Percentiles rank a stretch among this genome's conserved stretches.
These are phyloP conservation scores for Ormia ochracea DNA, from an alignment of 2,888 invertebrate genomes.

Conservation along the genomic window DNA sequence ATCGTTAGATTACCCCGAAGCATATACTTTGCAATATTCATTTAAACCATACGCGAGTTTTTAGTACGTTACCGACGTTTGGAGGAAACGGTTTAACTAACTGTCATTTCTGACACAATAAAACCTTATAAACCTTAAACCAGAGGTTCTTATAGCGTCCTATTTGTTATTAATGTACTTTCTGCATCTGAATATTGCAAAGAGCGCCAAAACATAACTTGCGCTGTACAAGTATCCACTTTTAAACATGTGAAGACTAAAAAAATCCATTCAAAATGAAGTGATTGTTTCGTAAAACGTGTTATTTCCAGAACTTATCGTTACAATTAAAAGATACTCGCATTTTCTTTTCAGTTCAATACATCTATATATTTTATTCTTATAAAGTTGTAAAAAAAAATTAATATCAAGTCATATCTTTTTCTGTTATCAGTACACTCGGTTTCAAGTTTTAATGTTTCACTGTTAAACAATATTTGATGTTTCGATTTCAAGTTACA, in stretches of 20 bases:
- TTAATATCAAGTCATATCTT: background rate
- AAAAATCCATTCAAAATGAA: slow-evolving; percentile 28
- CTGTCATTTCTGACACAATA: no score
- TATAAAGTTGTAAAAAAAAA: slow-evolving; percentile 40
- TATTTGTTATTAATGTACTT: no score
- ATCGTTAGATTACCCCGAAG: no score
- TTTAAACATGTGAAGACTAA: slow-evolving; percentile 27
- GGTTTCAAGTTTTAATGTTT: background rate
- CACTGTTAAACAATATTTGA: background rate
- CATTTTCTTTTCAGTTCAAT: background rate
- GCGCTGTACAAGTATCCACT: slow-evolving; percentile 23
- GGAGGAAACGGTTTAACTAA: no score
- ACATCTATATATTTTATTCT: slow-evolving; percentile 12
- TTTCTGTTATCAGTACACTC: slow-evolving; percentile 1
- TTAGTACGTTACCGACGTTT: no score
- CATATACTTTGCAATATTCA: no score
- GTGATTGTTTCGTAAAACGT: background rate
- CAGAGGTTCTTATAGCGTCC: no score
- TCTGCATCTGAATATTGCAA: no score
- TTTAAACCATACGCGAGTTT: no score
- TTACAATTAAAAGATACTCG: background rate
- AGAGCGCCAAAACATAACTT: no score
- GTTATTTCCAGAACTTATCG: background rate
- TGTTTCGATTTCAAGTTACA: slow-evolving; percentile 8
- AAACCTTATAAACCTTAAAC: no score